Evolutionary conservation across 2,888 invertebrate species (phyloP).

Genomic region (Microctonus hyperodae): DNA sequence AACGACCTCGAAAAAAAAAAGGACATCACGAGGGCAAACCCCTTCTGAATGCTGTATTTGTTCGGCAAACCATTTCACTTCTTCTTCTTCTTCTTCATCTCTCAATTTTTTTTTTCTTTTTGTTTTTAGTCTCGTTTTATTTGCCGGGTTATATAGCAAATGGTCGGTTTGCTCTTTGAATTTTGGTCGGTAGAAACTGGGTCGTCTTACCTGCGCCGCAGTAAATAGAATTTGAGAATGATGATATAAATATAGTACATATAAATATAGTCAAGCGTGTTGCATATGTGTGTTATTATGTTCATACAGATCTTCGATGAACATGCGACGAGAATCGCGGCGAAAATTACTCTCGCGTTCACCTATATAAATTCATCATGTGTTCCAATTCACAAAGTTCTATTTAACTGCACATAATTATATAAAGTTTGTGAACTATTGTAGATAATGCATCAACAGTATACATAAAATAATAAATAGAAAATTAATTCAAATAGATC

Average conservation of each 20-base stretch:
- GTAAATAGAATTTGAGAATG: slow-evolving; percentile 34
- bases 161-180: slow-evolving; percentile 48
- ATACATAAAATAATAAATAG: too few species aligned
- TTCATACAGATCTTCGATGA: slow-evolving; percentile 9
- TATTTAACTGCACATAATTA: slow-evolving; percentile 31
- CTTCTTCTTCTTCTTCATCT: slow-evolving; percentile 33
- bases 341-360: slow-evolving; percentile 37
- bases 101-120: slow-evolving; percentile 30
- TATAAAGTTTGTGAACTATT: slow-evolving; percentile 27
- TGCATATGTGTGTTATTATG: slow-evolving; percentile 32
- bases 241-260: neutral
- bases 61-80: slow-evolving; percentile 34
- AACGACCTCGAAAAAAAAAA: slow-evolving; percentile 57
- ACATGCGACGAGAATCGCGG: slow-evolving; percentile 32
- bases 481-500: slow-evolving; percentile 36
- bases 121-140: slow-evolving; percentile 26
- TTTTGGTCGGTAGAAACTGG: slow-evolving; percentile 48
- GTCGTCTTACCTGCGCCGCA: slow-evolving; percentile 48
- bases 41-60: slow-evolving; percentile 39
- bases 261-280: slow-evolving; percentile 20
- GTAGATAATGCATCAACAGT: slow-evolving; percentile 2
- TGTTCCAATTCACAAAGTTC: slow-evolving; percentile 22
- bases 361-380: slow-evolving; percentile 26
- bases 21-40: slow-evolving; percentile 42
- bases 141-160: slow-evolving; percentile 30